Base-by-base conservation (phyloP, 1,140 invertebrate genomes). In the Drosophila ironensis region DNA sequence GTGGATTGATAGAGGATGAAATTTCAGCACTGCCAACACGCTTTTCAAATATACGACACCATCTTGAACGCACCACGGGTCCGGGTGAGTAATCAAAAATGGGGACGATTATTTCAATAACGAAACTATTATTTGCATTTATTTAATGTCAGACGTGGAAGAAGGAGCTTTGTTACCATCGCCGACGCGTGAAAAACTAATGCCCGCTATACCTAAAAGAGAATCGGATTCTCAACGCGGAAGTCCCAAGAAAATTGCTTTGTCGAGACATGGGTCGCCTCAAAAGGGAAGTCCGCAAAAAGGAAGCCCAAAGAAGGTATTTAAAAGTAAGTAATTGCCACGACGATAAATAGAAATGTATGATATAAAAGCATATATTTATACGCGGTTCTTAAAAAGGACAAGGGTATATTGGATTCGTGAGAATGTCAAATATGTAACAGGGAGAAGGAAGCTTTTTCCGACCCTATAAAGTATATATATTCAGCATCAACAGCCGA, bases 61-160 rank as follows among this genome's bases (percentile, higher is more conserved):
- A 94, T 88, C 91, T 94, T 68, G 93, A 94, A 91, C 91, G 93
- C 80, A 94, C 94, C 37, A 94, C 93, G 51, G 93, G 94, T 73
- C 91, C 91, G 87, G 93, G 92, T 93, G 90, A 91, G 69, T 46
- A 14, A 4, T 27, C 14, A 8, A 1, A 2, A 11, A 33, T 6
- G 2, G 12, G 8, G 24, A 6, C 1, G 3, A 2, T 9, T 22
- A 2, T 7, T 2, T 9, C 1, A 30, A 33, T 2, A 9, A n/a
- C n/a, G n/a, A 7, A 12, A 11, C 4, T 22, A 33, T 22, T n/a
- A 3, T 17, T 16, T 7, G 25, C 14, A 42, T 22, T n/a, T n/a
- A 17, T 28, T 28, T 6, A 35, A 16, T 12, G 1, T 1, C 30
- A 90, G 80, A 87, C 70, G 67, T 88, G 90, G 92, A 91, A 50